A percentile compares a stretch with the other conserved stretches of the same genome.
Evolutionary conservation across 2,888 invertebrate genomes (phyloP).

Genomic region (Philonicus albiceps): DNA sequence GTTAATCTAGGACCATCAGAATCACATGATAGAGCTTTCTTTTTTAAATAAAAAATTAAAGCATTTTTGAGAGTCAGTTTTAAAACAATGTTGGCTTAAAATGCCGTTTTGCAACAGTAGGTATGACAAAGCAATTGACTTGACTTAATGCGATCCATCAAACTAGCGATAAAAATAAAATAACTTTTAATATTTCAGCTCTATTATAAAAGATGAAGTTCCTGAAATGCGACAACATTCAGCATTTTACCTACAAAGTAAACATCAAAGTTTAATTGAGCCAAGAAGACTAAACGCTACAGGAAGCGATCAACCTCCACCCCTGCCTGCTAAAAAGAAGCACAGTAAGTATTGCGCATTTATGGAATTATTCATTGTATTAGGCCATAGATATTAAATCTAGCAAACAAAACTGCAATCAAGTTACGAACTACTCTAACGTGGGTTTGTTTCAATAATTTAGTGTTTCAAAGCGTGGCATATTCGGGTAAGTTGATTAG

Average conservation of each 20-base stretch:
- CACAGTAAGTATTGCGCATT: conserved; percentile 80
- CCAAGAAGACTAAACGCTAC: conserved; percentile 48
- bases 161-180: neutral
- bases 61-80: neutral
- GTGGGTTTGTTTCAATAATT: conserved; percentile 62
- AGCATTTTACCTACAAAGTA: conserved; percentile 60
- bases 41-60: too few relatives aligned
- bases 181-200: neutral
- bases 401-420: conserved; percentile 56
- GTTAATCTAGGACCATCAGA: too few relatives aligned
- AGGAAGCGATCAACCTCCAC: conserved; percentile 77
- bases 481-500: conserved; percentile 82
- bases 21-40: too few relatives aligned
- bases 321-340: conserved; percentile 90
- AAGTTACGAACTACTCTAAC: conserved; percentile 61
- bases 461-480: conserved; percentile 96
- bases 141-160: too few relatives aligned
- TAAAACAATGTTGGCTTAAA: neutral
- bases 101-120: neutral
- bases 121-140: too few relatives aligned
- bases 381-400: conserved; percentile 46
- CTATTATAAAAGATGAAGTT: conserved; percentile 41
- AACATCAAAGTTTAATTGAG: conserved; percentile 61
- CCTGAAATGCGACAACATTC: conserved; percentile 47
- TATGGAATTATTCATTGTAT: conserved; percentile 20